These are phyloP conservation scores for Cotesia typhae DNA, from an alignment of 1,140 invertebrate genomes.

Conservation along the genomic window DNA sequence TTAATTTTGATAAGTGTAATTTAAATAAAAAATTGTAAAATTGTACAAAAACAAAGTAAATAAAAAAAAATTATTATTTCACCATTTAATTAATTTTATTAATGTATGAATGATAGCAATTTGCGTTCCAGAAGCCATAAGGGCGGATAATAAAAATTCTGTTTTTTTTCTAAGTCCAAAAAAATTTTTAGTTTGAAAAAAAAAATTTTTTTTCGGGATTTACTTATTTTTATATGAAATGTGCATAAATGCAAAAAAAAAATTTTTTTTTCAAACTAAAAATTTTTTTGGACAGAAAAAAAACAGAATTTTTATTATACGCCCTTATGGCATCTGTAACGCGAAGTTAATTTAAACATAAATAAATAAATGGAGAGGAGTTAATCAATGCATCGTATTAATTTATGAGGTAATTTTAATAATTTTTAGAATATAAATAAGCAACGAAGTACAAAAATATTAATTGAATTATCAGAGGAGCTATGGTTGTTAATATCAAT, in stretches of 20 bases:
- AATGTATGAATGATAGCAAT: not conserved
- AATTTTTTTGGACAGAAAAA: too few relatives aligned
- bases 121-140: too few relatives aligned
- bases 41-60: conserved; percentile 4
- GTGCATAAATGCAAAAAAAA: too few relatives aligned
- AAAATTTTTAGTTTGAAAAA: too few relatives aligned
- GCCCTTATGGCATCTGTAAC: too few relatives aligned
- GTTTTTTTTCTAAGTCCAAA: too few relatives aligned
- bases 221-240: too few relatives aligned
- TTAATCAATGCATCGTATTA: conserved; percentile 35
- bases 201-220: too few relatives aligned
- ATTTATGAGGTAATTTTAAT: conserved; percentile 46
- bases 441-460: conserved; percentile 56
- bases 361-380: conserved; percentile 16
- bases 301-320: too few relatives aligned
- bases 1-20: conserved; percentile 17
- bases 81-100: not conserved
- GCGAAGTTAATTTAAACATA: not conserved
- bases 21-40: not conserved
- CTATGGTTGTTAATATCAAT: conserved; percentile 27
- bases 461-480: conserved; percentile 43
- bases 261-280: too few relatives aligned
- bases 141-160: too few relatives aligned
- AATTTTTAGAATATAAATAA: conserved; percentile 50
- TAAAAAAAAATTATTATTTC: not conserved